phyloP scores from a whole-genome alignment of 2,113 vertebrate genomes.

The Zeus faber region DNA sequence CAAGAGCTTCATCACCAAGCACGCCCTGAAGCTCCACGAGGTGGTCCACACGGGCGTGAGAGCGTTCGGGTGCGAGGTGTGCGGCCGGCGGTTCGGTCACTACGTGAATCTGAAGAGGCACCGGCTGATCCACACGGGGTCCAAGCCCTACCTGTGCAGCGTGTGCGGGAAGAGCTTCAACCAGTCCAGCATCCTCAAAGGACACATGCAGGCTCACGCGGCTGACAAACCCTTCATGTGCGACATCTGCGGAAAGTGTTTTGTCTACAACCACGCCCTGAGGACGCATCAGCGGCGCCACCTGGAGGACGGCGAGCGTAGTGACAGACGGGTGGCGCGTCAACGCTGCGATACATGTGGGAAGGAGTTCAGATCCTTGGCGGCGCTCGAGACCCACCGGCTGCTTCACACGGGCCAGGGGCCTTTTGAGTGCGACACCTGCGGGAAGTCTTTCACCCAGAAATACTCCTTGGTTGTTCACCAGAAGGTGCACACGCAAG shows the following conservation, averaged over 20 bases:
- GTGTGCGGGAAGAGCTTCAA: conserved; percentile 41
- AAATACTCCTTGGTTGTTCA: conserved; percentile 47
- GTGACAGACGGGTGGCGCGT: conserved; percentile 11
- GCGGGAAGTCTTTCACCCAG: conserved; percentile 54
- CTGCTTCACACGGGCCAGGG: conserved; percentile 62
- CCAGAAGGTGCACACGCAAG: conserved; percentile 58
- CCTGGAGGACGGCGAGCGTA: neutral
- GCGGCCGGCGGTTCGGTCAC: conserved; percentile 34
- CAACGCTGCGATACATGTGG: conserved; percentile 33
- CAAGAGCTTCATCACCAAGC: conserved; percentile 14
- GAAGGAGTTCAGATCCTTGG: conserved; percentile 31
- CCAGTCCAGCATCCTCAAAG: conserved; percentile 35
- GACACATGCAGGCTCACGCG: conserved; percentile 19
- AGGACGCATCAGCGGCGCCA: conserved; percentile 5
- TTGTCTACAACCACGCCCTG: conserved; percentile 4
- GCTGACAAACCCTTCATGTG: conserved; percentile 5
- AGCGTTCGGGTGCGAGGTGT: conserved; percentile 36
- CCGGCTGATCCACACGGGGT: conserved; percentile 38
- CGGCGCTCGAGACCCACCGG: conserved; percentile 49
- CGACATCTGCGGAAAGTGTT: conserved; percentile 1
- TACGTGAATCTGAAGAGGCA: conserved; percentile 36
- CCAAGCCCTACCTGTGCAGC: conserved; percentile 37
- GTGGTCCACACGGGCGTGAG: conserved; percentile 56
- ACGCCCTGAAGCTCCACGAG: conserved; percentile 30
- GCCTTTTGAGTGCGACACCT: conserved; percentile 63